Percentiles rank a stretch among this genome's conserved stretches.
Conservation (phyloP, 2,797 vertebrate genomes). For the Buphagus erythrorhynchus region DNA sequence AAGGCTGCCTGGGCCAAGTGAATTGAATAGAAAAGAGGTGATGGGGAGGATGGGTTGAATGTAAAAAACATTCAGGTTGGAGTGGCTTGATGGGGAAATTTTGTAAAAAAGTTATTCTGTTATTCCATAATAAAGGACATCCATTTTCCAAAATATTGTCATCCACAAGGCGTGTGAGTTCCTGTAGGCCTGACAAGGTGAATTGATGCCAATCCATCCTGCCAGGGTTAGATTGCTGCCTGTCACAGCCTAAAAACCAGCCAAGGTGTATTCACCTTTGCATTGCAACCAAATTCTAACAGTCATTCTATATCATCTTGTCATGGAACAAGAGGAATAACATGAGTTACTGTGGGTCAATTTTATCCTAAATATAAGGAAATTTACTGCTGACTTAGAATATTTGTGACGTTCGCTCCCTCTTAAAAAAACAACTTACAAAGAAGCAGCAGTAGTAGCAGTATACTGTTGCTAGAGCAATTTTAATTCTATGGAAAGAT, state of each 20-base stretch:
- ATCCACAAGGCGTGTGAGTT: accelerated
- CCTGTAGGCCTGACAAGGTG: not conserved
- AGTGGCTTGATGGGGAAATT: not conserved
- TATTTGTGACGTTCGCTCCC: not conserved
- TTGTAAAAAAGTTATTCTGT: not conserved
- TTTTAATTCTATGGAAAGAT: not conserved
- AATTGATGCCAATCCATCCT: not conserved
- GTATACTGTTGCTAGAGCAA: not conserved
- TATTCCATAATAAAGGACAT: not conserved
- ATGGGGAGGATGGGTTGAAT: not conserved
- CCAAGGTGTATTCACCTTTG: not conserved
- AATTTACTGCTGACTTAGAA: not conserved
- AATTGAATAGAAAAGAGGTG: not conserved
- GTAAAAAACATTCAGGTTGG: not conserved
- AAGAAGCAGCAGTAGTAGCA: not conserved
- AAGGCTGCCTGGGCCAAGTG: not conserved
- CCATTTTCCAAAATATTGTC: not conserved
- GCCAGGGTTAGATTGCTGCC: not conserved
- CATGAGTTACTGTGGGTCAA: accelerated
- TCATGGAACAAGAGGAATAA: not conserved
- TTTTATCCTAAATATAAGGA: not conserved
- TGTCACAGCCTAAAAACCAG: not conserved
- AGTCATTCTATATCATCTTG: not conserved
- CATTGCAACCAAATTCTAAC: not conserved
- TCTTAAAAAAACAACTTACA: not conserved